These are phyloP conservation scores for Hecatera dysodea DNA, from an alignment of 2,888 invertebrate species.

Conservation along the genomic window DNA sequence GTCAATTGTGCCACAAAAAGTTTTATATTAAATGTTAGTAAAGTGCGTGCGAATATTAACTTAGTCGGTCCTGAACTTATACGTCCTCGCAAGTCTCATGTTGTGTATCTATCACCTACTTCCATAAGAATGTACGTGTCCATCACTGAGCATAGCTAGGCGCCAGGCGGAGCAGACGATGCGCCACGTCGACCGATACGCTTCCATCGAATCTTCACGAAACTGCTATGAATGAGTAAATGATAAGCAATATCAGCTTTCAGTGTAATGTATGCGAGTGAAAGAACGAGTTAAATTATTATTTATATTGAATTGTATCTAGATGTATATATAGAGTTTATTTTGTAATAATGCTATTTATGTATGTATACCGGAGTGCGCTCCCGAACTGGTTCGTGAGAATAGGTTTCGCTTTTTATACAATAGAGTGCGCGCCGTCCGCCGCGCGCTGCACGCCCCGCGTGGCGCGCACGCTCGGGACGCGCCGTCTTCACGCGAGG, in stretches of 20 bases:
- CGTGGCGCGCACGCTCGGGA: not conserved
- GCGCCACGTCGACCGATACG: not conserved
- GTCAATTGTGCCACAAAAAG: constrained; percentile 42
- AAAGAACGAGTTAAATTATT: constrained; percentile 69
- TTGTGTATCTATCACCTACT: constrained; percentile 20
- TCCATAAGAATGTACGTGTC: not conserved
- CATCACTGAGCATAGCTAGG: not conserved
- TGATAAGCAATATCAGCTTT: constrained; percentile 52
- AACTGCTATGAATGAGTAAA: constrained; percentile 30
- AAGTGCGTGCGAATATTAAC: constrained; percentile 5
- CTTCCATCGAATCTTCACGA: constrained; percentile 29
- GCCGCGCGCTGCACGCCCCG: too few relatives aligned
- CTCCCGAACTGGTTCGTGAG: constrained; percentile 39
- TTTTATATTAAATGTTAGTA: constrained; percentile 4
- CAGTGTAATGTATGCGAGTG: constrained; percentile 51
- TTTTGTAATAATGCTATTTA: constrained; percentile 76
- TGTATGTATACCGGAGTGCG: constrained; percentile 50
- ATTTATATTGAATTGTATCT: constrained; percentile 68
- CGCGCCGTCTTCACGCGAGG: constrained; percentile 22
- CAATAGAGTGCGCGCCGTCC: not conserved
- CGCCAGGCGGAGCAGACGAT: not conserved
- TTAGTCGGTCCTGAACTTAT: constrained; percentile 42
- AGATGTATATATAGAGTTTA: constrained; percentile 79
- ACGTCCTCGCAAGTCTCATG: constrained; percentile 15
- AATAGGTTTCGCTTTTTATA: constrained; percentile 54